Percentiles rank a stretch among this genome's conserved stretches.
These are phyloP conservation scores for Hypanus sabinus DNA, from an alignment of 2,113 vertebrate species.

Conservation along the genomic window DNA sequence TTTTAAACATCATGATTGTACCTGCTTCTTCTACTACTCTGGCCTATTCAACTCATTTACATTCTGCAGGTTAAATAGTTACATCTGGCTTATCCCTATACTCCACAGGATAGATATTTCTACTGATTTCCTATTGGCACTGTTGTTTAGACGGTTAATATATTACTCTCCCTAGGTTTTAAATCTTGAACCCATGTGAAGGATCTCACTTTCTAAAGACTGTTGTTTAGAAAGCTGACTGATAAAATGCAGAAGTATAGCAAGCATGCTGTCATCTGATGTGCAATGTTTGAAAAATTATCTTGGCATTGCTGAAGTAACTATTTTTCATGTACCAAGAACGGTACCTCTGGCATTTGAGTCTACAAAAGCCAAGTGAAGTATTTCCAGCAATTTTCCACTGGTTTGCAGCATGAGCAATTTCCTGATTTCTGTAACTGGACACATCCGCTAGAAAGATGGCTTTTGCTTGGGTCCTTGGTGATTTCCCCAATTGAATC, in stretches of 20 bases:
- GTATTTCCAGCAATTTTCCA: no score
- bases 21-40: no score
- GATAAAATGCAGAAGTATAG: neutral
- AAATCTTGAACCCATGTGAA: no score
- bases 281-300: no score
- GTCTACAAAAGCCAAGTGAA: no score
- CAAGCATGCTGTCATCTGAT: neutral
- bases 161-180: no score
- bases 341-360: no score
- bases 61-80: neutral
- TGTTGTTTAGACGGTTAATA: neutral
- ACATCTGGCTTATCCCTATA: neutral
- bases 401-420: no score
- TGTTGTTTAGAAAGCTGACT: neutral
- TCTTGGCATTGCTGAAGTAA: no score
- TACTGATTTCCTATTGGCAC: neutral
- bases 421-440: neutral
- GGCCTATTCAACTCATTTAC: no score
- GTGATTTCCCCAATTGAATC: neutral
- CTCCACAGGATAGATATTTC: neutral
- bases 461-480: neutral
- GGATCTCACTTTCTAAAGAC: neutral
- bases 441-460: neutral
- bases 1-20: no score
- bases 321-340: no score